Evolutionary conservation across 1,140 invertebrate genomes (phyloP).

Genomic region (Diabrotica virgifera): DNA sequence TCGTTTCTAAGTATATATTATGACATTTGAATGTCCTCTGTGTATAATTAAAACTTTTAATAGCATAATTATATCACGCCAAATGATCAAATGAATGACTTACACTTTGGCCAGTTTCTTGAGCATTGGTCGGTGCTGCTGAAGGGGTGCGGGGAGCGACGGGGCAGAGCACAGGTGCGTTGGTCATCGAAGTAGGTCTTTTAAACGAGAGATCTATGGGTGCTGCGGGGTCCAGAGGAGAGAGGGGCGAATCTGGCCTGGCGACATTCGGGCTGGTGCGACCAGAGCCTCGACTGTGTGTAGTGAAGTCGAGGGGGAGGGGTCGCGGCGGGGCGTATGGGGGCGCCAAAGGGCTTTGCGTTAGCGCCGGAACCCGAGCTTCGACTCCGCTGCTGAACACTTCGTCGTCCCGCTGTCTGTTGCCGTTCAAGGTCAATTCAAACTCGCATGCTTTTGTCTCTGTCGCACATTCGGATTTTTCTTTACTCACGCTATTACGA

Average conservation of each 20-base stretch:
- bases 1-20: no score
- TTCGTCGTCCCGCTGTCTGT: conserved; percentile 45
- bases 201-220: conserved; percentile 46
- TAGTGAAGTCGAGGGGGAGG: conserved; percentile 40
- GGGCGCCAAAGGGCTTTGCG: conserved; percentile 23
- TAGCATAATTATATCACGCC: neutral
- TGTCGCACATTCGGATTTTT: conserved; percentile 49
- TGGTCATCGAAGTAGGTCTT: conserved; percentile 49
- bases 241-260: conserved; percentile 22
- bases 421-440: conserved; percentile 29
- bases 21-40: no score
- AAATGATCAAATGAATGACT: neutral
- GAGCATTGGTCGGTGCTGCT: conserved; percentile 31
- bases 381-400: conserved; percentile 27
- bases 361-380: conserved; percentile 29
- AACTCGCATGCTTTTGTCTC: conserved; percentile 43
- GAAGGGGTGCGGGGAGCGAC: conserved; percentile 42
- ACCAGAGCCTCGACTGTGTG: conserved; percentile 28
- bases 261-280: conserved; percentile 31
- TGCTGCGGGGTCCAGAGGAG: conserved; percentile 38
- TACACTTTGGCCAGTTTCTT: neutral
- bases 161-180: conserved; percentile 45
- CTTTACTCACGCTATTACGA: conserved; percentile 58
- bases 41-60: no score
- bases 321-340: conserved; percentile 27